phyloP scores from a whole-genome alignment of 1,140 invertebrate species.

The Antheraea mylitta region DNA sequence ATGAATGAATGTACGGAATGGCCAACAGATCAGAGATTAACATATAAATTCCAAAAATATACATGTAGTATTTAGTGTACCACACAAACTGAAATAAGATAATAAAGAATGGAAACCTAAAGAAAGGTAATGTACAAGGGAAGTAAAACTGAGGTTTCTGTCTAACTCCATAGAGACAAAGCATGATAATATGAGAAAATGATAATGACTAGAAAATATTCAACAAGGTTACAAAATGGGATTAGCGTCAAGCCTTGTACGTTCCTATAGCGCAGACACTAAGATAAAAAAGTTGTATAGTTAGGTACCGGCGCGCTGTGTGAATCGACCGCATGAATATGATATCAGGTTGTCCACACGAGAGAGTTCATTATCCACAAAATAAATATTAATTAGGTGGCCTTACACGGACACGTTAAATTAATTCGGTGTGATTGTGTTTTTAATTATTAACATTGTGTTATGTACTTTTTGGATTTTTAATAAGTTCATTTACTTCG shows the following conservation, averaged over 20 bases:
- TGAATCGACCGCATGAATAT: constrained; percentile 1
- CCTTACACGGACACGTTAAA: neutral
- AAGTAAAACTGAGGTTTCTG: too few species aligned
- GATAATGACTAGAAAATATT: neutral
- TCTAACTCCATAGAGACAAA: neutral
- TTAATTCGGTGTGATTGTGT: neutral
- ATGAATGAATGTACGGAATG: too few species aligned
- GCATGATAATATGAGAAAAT: neutral
- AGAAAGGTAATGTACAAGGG: too few species aligned
- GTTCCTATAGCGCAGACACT: neutral
- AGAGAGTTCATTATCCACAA: neutral
- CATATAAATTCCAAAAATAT: too few species aligned
- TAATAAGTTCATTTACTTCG: neutral
- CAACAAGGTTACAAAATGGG: neutral
- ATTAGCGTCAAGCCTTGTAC: neutral
- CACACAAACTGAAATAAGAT: neutral
- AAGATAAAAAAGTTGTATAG: neutral
- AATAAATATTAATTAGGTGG: constrained; percentile 1
- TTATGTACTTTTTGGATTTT: neutral
- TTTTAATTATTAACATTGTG: neutral
- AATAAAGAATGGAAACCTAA: neutral
- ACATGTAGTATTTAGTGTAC: too few species aligned
- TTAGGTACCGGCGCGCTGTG: neutral
- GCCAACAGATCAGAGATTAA: too few species aligned
- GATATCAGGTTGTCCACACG: neutral